phyloP scores from a whole-genome alignment of 2,797 vertebrate genomes.

The Todus mexicanus region DNA sequence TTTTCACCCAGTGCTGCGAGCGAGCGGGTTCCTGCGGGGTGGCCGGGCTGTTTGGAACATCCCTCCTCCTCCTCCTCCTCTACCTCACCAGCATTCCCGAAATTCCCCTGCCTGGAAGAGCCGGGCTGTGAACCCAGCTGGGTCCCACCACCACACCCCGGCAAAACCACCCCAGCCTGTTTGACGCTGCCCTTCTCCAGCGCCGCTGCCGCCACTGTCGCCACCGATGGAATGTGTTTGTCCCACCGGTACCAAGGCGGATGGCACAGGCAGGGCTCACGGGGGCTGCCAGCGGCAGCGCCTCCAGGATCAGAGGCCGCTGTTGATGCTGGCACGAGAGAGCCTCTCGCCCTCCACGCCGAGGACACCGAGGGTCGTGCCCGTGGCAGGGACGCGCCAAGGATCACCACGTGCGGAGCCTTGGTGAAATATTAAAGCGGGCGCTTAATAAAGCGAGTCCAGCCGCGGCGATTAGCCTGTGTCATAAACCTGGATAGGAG shows the following conservation, averaged over 20 bases:
- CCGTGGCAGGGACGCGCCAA: neutral
- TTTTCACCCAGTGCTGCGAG: neutral
- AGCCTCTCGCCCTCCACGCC: fast-evolving
- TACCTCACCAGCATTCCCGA: neutral
- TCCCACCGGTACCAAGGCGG: neutral
- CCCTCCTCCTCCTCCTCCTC: neutral
- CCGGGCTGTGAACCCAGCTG: neutral
- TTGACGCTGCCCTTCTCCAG: neutral
- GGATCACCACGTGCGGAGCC: neutral
- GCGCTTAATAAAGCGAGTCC: neutral
- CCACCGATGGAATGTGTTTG: neutral
- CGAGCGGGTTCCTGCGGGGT: neutral
- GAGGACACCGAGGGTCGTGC: neutral
- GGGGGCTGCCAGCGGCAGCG: neutral
- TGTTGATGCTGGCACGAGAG: fast-evolving
- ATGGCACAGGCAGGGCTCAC: neutral
- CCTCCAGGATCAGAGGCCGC: fast-evolving
- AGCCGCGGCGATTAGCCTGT: neutral
- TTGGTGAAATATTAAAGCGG: constrained; percentile 45
- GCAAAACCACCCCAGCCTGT: constrained; percentile 53
- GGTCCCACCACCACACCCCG: constrained; percentile 31
- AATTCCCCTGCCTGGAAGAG: neutral
- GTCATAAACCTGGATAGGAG: constrained; percentile 27
- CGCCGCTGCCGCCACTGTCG: fast-evolving
- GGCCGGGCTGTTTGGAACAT: neutral